Base-by-base conservation (phyloP, 1,140 invertebrate species). In the Leptinotarsa undecemlineata region DNA sequence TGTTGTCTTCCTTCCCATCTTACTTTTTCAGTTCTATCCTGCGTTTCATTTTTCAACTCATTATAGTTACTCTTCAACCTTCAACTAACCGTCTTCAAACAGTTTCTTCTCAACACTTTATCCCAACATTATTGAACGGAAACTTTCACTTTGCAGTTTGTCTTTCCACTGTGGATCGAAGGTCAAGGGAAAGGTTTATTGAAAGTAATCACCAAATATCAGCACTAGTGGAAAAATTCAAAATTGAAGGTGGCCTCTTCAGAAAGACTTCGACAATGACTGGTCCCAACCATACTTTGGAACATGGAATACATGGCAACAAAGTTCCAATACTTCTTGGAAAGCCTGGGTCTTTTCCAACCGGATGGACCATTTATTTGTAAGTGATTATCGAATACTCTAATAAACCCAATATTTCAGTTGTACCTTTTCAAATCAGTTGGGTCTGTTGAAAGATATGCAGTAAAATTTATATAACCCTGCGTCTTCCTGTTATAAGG, bases 161-260 rank as follows among this genome's bases (percentile, higher is more conserved):
- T 82, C 85, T 98, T 68, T 96, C 95, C 26, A 98, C 96, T 0
- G 95, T 98, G 15, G 96, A 98, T 86, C 88, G 95, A 48, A 87
- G 95, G 71, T 95, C 93, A 57, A 88, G 95, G 26, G 95, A 97
- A 84, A 87, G 95, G 15, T 97, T 97, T 83, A 87, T 97, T 13
- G 95, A 97, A 83, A 97, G 95, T 0, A 96, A 95, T 82, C 94
- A 96, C 75, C 95, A 97, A 85, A 97, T 97, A 78, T 92, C 94
- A 6, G 92, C 94, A 0, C 83, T 98, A 1, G 95, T 97, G 0
- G 95, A 97, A 72, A 95, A 96, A 82, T 98, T 97, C 81, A 96
- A 95, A 82, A 84, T 92, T 17, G 95, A 97, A 84, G 93, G 92
- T 48, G 85, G 87, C 48, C 86, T 90, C 70, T 91, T 91, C 80